A percentile compares a stretch with the other conserved stretches of the same genome.
phyloP scores from a whole-genome alignment of 2,888 invertebrate species.

The Sicus ferrugineus region DNA sequence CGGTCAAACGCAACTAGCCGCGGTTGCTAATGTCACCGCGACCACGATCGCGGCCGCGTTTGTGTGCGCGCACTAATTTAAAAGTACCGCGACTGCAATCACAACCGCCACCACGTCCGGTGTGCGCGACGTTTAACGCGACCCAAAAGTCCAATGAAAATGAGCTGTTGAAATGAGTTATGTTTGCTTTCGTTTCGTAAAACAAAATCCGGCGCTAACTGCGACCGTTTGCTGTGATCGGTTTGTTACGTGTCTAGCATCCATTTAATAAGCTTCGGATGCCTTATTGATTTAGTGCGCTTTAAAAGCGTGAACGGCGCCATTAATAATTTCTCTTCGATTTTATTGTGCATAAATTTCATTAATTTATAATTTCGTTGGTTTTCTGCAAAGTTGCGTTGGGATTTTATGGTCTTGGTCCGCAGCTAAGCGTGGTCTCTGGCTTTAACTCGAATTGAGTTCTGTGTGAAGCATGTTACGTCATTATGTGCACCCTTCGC shows the following conservation, averaged over 20 bases:
- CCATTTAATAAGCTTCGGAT: slow-evolving; percentile 51
- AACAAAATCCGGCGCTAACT: slow-evolving; percentile 59
- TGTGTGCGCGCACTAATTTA: no score
- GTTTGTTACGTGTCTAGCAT: slow-evolving; percentile 47
- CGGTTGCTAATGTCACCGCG: no score
- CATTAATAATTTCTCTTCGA: slow-evolving; percentile 66
- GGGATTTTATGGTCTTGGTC: slow-evolving; percentile 38
- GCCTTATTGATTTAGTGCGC: slow-evolving; percentile 64
- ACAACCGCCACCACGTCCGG: no score
- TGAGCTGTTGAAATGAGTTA: neutral
- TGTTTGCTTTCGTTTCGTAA: neutral
- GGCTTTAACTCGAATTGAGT: slow-evolving; percentile 33
- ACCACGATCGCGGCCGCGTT: no score
- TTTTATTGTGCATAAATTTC: slow-evolving; percentile 66
- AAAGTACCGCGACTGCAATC: no score
- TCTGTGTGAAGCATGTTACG: slow-evolving; percentile 48
- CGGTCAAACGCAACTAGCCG: no score
- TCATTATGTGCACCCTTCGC: slow-evolving; percentile 46
- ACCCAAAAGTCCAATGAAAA: no score
- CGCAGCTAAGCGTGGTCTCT: slow-evolving; percentile 42
- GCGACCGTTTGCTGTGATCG: slow-evolving; percentile 38
- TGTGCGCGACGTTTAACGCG: no score
- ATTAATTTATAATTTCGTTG: slow-evolving; percentile 66
- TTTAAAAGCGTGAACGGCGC: slow-evolving; percentile 66
- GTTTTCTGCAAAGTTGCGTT: slow-evolving; percentile 49